These are phyloP conservation scores for Cynodonichthys magdalenae DNA, from an alignment of 2,797 vertebrate species.

Conservation along the genomic window DNA sequence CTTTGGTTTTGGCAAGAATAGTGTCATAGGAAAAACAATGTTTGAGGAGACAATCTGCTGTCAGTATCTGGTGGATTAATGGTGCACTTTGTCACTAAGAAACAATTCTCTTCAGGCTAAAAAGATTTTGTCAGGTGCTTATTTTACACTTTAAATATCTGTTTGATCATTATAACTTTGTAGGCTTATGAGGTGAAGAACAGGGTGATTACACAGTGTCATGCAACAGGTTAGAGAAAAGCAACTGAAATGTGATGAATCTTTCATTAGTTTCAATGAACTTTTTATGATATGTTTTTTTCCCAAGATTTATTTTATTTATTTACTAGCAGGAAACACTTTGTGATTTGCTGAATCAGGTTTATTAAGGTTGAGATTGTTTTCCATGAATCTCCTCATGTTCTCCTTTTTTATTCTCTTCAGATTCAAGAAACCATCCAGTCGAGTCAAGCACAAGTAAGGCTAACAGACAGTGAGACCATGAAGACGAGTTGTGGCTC, in stretches of 20 bases:
- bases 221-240: background rate
- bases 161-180: constrained; percentile 36
- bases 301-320: background rate
- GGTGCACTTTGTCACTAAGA: constrained; percentile 29
- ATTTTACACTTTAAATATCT: constrained; percentile 3
- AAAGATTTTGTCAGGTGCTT: constrained; percentile 23
- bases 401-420: constrained; percentile 29
- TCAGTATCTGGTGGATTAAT: constrained; percentile 61
- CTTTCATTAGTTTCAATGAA: too few relatives aligned
- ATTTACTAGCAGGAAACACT: background rate
- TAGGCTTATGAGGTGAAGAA: constrained; percentile 7
- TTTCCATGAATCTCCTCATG: background rate
- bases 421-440: constrained; percentile 55
- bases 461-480: constrained; percentile 29
- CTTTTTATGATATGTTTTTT: background rate
- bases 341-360: background rate
- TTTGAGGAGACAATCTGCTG: constrained; percentile 49
- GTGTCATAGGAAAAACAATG: constrained; percentile 52
- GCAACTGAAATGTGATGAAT: too few relatives aligned
- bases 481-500: constrained; percentile 63
- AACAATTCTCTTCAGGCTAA: constrained; percentile 11
- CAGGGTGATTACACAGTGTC: constrained; percentile 4
- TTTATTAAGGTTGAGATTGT: background rate
- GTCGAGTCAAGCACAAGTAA: constrained; percentile 15
- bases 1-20: constrained; percentile 57